phyloP scores from a whole-genome alignment of 2,797 vertebrate genomes.

The Lagocephalus sceleratus region DNA sequence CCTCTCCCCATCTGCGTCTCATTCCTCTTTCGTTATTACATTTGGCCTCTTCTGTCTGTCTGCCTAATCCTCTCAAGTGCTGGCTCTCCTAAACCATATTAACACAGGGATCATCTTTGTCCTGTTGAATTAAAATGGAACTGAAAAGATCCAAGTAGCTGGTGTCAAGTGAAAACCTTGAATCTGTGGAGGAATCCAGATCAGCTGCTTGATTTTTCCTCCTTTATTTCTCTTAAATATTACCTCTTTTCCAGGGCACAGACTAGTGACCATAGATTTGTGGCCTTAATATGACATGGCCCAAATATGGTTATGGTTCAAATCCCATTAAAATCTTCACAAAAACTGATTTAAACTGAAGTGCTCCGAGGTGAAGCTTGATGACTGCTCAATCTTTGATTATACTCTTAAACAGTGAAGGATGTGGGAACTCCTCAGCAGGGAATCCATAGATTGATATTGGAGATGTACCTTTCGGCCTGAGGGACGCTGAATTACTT shows the following conservation, averaged over 20 bases:
- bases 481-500: slow-evolving; percentile 8
- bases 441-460: slow-evolving; percentile 20
- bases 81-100: slow-evolving; percentile 61
- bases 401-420: slow-evolving; percentile 18
- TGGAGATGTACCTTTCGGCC: slow-evolving; percentile 7
- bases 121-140: slow-evolving; percentile 57
- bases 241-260: not conserved
- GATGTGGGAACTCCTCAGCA: slow-evolving; percentile 15
- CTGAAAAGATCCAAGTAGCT: slow-evolving; percentile 33
- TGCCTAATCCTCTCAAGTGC: slow-evolving; percentile 60
- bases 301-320: not conserved
- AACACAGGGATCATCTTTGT: slow-evolving; percentile 62
- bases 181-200: slow-evolving; percentile 30
- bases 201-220: slow-evolving; percentile 4
- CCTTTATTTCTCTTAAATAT: not conserved
- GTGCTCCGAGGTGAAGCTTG: not conserved
- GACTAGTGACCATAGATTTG: not conserved
- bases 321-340: not conserved
- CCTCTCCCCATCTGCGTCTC: slow-evolving; percentile 21
- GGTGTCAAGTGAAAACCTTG: slow-evolving; percentile 34
- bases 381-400: slow-evolving; percentile 13
- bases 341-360: not conserved
- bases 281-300: slow-evolving; percentile 1
- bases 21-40: slow-evolving; percentile 24
- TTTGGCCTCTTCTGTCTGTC: slow-evolving; percentile 24